Evolutionary conservation across 2,888 invertebrate species (phyloP), one percentile per base, ranked within the genome.

Genomic region (Eustalomyia histrio): DNA sequence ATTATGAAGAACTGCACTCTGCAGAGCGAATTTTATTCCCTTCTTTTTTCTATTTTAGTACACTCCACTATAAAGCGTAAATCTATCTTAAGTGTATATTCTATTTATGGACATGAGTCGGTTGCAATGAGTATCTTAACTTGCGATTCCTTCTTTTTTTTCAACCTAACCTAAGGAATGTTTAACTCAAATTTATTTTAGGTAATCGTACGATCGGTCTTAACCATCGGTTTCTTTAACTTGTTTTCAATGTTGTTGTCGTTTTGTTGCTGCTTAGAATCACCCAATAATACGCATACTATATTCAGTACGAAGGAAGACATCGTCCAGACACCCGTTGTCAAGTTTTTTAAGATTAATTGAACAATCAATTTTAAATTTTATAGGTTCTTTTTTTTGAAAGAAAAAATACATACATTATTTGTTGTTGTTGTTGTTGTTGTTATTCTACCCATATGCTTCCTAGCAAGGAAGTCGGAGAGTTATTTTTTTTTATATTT

Each of bases 331-430:
- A 84, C 83, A 82, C 83, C 80, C 84, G 84, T 84, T 89, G 88
- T 88, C 88, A 88, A 86, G 86, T 87, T 87, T 86, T 80, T 86
- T 84, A 88, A 89, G 89, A 89, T 89, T 88, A 89, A 89, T 89
- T 89, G 88, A 89, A 88, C 89, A 88, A 89, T 89, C 89, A 88
- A 89, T 89, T 89, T 89, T 84, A 87, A 87, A 86, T 88, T 88
- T 88, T 88, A 88, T 89, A 88, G 88, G 87, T 86, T 87, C 88
- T 79, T 73, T 71, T 69, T 76, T 21, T 4, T 6, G n/a, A 10
- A 14, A 16, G 43, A 43, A 64, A 43, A 47, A 43, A 16, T 35
- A 35, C 43, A 16, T 24, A 58, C 14, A 29, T n/a, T 57, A 12
- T 12, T 24, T 18, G 29, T 17, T 68, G 57, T 18, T 17, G 60